Conservation (phyloP, 2,113 vertebrate genomes). For the Aspiorhynchus laticeps region DNA sequence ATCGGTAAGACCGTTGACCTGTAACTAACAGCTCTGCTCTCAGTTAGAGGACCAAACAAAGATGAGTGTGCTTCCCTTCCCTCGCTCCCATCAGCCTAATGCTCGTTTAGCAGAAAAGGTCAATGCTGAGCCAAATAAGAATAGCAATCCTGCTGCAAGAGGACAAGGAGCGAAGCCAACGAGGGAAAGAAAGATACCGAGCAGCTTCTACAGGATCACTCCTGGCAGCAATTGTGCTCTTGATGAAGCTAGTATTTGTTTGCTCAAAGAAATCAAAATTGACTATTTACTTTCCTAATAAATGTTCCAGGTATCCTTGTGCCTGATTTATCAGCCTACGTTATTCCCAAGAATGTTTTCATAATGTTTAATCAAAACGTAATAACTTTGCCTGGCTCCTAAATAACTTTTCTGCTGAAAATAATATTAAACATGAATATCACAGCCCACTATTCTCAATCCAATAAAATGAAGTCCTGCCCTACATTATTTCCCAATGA, state of each 20-base stretch:
- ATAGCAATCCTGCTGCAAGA: slow-evolving; percentile 29
- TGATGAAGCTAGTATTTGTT: slow-evolving; percentile 38
- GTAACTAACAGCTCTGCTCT: slow-evolving; percentile 41
- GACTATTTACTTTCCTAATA: background rate
- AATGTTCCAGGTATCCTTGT: background rate
- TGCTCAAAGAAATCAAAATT: slow-evolving; percentile 39
- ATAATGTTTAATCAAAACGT: slow-evolving; percentile 15
- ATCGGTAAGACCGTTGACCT: slow-evolving; percentile 1
- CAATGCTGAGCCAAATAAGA: slow-evolving; percentile 42
- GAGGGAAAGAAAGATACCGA: slow-evolving; percentile 3
- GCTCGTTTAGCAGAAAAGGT: slow-evolving; percentile 55
- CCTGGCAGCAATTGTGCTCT: slow-evolving; percentile 23
- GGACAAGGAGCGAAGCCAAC: background rate
- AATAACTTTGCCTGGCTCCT: background rate
- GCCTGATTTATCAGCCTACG: background rate
- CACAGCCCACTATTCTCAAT: background rate
- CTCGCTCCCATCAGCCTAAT: slow-evolving; percentile 3
- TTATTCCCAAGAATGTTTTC: background rate
- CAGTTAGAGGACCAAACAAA: slow-evolving; percentile 36
- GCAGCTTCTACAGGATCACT: slow-evolving; percentile 14
- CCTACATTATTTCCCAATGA: slow-evolving; percentile 6
- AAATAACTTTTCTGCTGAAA: slow-evolving; percentile 10
- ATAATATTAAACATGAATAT: background rate
- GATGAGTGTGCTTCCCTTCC: slow-evolving; percentile 4
- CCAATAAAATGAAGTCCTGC: background rate